Base-by-base conservation (phyloP, 2,113 vertebrate species). In the Paramisgurnus dabryanus region DNA sequence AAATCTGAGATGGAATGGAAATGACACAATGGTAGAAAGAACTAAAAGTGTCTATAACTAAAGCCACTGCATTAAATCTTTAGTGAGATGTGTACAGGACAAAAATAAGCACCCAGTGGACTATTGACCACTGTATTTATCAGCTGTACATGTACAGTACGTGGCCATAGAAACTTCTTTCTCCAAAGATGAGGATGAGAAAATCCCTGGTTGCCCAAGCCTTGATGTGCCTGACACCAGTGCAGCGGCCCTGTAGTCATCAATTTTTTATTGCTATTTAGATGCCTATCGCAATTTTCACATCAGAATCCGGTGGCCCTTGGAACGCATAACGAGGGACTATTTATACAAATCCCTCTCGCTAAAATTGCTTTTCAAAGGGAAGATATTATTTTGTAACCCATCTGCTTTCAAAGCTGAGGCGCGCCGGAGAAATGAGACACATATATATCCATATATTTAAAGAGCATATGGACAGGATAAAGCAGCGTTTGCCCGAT, bases 351-450 rank as follows among this genome's bases (percentile, higher is more conserved):
- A 88, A 93, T 90, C 90, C 89, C 88, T 84, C 87, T 89, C 88
- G 84, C 87, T 87, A 76, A 91, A 93, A 93, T 90, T 92, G 88
- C 91, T 93, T 91, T 93, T 93, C 92, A 93, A 93, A 92, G 92
- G 88, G 84, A 89, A 89, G 91, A 92, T 91, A 90, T 90, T 90
- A 90, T 89, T 91, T 92, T 89, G 90, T 91, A 87, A 75, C 87
- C 88, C 89, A 85, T 92, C 89, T 84, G 78, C 82, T 90, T 92
- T 93, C 91, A 93, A 92, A 93, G 90, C 87, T 89, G 85, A 68
- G 81, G 79, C 78, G 86, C 90, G 88, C 90, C 79, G 84, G 91
- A 91, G 76, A 67, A 57, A 75, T 87, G 88, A 87, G 83, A 85
- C 73, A 85, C 87, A 85, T 87, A 86, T 90, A 91, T 93, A 85